A percentile compares a stretch with the other conserved stretches of the same genome.
phyloP scores from a whole-genome alignment of 2,113 vertebrate genomes.

The Rhombomys opimus region DNA sequence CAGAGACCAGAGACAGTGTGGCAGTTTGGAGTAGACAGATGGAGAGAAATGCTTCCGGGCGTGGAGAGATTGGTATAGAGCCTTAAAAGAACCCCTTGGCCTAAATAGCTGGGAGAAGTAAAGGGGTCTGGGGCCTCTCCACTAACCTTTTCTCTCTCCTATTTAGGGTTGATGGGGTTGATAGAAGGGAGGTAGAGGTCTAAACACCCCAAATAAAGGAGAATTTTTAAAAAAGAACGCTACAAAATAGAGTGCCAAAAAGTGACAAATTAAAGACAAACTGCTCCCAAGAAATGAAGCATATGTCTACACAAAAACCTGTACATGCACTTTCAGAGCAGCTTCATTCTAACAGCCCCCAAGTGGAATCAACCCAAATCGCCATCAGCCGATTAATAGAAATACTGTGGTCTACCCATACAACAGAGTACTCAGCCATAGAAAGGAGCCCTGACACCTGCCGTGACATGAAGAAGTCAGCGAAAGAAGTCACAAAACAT shows the following conservation, averaged over 20 bases:
- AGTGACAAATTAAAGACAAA: neutral
- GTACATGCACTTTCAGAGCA: neutral
- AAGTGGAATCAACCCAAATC: neutral
- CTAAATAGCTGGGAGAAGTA: too few relatives aligned
- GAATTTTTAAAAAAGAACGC: too few relatives aligned
- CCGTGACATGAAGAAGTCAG: neutral
- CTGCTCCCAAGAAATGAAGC: neutral
- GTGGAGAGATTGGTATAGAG: too few relatives aligned
- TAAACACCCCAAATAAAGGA: too few relatives aligned
- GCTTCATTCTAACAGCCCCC: neutral
- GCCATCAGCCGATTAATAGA: neutral
- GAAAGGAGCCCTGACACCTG: accelerated
- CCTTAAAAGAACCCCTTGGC: too few relatives aligned
- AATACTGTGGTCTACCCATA: neutral
- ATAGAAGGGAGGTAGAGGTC: too few relatives aligned
- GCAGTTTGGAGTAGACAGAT: too few relatives aligned
- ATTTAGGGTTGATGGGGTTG: too few relatives aligned
- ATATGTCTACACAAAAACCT: neutral
- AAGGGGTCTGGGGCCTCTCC: too few relatives aligned
- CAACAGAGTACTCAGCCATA: neutral
- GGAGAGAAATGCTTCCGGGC: too few relatives aligned
- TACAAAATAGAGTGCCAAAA: neutral
- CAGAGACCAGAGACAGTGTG: too few relatives aligned
- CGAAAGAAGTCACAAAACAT: neutral
- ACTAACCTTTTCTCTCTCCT: too few relatives aligned